Percentiles rank a stretch among this genome's conserved stretches.
Conservation (phyloP, 2,888 invertebrate genomes). For the Agrotis clavis region DNA sequence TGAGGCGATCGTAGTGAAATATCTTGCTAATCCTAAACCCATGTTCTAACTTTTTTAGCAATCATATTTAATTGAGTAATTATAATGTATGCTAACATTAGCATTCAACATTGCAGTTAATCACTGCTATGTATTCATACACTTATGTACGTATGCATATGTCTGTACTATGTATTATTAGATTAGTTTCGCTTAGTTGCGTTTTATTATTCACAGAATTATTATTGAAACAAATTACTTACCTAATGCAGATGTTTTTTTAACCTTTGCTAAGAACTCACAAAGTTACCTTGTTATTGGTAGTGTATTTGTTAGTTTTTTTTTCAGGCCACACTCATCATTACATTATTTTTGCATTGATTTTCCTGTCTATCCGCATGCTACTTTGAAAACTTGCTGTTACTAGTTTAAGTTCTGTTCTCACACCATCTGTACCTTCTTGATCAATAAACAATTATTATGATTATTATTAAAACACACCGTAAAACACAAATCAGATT, state of each 20-base stretch:
- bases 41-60: constrained; percentile 36
- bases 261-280: constrained; percentile 21
- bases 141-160: constrained; percentile 30
- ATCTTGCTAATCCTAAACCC: constrained; percentile 22
- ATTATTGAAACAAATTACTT: too few relatives aligned
- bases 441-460: too few relatives aligned
- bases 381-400: background rate
- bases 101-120: constrained; percentile 55
- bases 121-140: constrained; percentile 51
- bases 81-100: constrained; percentile 60
- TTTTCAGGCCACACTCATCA: too few relatives aligned
- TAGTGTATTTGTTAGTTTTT: too few relatives aligned
- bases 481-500: background rate
- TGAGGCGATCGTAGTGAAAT: constrained; percentile 26
- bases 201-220: constrained; percentile 59
- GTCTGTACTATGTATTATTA: constrained; percentile 45
- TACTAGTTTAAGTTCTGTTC: too few relatives aligned
- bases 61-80: constrained; percentile 57
- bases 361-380: too few relatives aligned
- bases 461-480: too few relatives aligned
- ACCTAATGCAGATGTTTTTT: constrained; percentile 4
- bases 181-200: constrained; percentile 60
- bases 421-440: too few relatives aligned
- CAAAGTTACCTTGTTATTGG: too few relatives aligned
- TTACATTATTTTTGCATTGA: too few relatives aligned